Conservation (phyloP, 2,797 vertebrate genomes). For the Pempheris klunzingeri region DNA sequence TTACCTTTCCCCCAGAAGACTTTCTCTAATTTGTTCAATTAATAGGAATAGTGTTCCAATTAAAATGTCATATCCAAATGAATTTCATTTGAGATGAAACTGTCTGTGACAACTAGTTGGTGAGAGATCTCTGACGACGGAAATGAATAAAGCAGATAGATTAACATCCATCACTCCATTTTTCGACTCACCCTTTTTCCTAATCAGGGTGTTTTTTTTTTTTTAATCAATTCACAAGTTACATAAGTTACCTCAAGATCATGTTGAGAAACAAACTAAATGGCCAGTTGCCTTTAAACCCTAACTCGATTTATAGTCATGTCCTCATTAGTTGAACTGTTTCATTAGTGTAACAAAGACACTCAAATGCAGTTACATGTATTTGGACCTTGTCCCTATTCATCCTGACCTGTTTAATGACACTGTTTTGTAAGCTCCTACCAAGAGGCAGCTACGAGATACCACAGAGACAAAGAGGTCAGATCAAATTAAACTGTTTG, state of each 20-base stretch:
- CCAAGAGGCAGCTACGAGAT: slow-evolving; percentile 48
- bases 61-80: slow-evolving; percentile 84
- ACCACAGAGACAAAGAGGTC: slow-evolving; percentile 70
- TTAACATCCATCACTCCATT: slow-evolving; percentile 46
- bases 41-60: slow-evolving; percentile 84
- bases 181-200: background rate
- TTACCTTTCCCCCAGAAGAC: slow-evolving; percentile 81
- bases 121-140: slow-evolving; percentile 64
- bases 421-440: slow-evolving; percentile 50
- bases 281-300: background rate
- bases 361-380: background rate
- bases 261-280: slow-evolving; percentile 1
- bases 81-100: slow-evolving; percentile 81
- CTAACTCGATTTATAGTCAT: background rate
- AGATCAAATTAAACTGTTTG: slow-evolving; percentile 79
- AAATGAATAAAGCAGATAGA: slow-evolving; percentile 44
- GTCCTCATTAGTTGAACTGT: background rate
- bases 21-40: slow-evolving; percentile 83
- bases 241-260: slow-evolving; percentile 1
- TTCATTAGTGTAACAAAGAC: background rate
- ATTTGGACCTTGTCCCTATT: slow-evolving; percentile 23
- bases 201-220: background rate
- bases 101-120: slow-evolving; percentile 65
- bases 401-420: slow-evolving; percentile 47
- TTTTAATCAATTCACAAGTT: background rate